Base-by-base conservation (phyloP, 2,113 vertebrate species). In the Mastomys coucha region DNA sequence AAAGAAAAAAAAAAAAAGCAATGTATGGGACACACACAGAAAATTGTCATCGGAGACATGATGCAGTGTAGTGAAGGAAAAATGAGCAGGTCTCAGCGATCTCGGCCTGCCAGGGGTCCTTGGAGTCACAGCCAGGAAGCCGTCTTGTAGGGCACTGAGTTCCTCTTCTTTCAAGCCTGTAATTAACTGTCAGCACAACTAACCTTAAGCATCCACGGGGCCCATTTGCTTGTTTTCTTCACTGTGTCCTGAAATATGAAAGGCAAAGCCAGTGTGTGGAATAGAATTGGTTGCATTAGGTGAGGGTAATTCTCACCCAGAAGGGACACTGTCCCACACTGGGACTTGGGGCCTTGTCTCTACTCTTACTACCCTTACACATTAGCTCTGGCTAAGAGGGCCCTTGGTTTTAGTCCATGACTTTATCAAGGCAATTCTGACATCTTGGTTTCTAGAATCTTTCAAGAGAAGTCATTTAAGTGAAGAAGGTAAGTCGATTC, bases 81-180 rank as follows among this genome's bases (percentile, higher is more conserved):
- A 95, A 78, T 58, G 72, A 97, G 91, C 85, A 89, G 60, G 97
- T 76, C 56, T 91, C 78, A 28, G 94, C 73, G 87, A 89, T 91
- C 91, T 95, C 60, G 70, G 69, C 89, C 93, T 86, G 56, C 92
- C 92, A 87, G 88, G 58, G 67, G 67, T 94, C 93, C 92, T 97
- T 93, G 93, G 95, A 94, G 91, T 89, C 89, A 88, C 75, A 96
- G 93, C 87, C 91, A 91, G 93, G 78, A 91, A 96, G 84, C 88
- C 20, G 11, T 93, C 76, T 90, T 94, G 39, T 69, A 89, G 89
- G 92, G 88, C 26, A 95, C 75, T 33, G 56, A 42, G 9, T 75
- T 49, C 80, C 26, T 82, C 87, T 96, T 91, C 80, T 73, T 93
- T 96, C 53, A 39, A 86, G 63, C 56, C 58, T 93, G 36, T 95